Evolutionary conservation across 2,888 invertebrate genomes (phyloP).

Genomic region (Caenorhabditis virilis): DNA sequence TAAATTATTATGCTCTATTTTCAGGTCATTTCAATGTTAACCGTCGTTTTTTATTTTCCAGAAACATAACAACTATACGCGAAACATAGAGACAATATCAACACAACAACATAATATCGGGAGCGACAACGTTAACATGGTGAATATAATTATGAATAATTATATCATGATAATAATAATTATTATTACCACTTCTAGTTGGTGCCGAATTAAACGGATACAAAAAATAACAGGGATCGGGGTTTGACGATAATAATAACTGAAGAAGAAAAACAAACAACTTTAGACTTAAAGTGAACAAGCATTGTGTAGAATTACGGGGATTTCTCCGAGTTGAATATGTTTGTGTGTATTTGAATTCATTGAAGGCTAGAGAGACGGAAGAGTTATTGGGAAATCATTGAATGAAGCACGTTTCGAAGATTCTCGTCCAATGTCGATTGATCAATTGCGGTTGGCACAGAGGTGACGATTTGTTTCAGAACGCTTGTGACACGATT

Average conservation of each 20-base stretch:
- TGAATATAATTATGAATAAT: constrained; percentile 1
- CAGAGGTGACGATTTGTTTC: constrained; percentile 17
- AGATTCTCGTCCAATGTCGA: constrained; percentile 21
- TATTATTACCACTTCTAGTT: constrained; percentile 13
- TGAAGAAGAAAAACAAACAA: too few species aligned
- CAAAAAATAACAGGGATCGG: too few species aligned
- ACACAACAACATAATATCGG: constrained; percentile 24
- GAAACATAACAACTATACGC: constrained; percentile 23
- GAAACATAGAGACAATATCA: constrained; percentile 35
- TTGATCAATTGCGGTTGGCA: constrained; percentile 21
- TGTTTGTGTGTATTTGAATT: too few species aligned
- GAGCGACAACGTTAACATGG: constrained; percentile 14
- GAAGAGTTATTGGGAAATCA: constrained; percentile 17
- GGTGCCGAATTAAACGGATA: too few species aligned
- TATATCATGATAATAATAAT: neutral
- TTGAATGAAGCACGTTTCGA: constrained; percentile 12
- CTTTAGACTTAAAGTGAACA: too few species aligned
- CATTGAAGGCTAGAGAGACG: too few species aligned
- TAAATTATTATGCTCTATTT: too few species aligned
- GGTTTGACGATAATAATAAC: too few species aligned
- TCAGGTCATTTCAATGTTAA: too few species aligned
- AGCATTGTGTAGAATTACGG: neutral
- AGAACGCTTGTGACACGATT: constrained; percentile 79
- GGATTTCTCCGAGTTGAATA: neutral
- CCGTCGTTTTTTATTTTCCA: constrained; percentile 1